These are phyloP conservation scores for Pomatorhinus ruficollis DNA, from an alignment of 2,113 vertebrate genomes.

Conservation along the genomic window DNA sequence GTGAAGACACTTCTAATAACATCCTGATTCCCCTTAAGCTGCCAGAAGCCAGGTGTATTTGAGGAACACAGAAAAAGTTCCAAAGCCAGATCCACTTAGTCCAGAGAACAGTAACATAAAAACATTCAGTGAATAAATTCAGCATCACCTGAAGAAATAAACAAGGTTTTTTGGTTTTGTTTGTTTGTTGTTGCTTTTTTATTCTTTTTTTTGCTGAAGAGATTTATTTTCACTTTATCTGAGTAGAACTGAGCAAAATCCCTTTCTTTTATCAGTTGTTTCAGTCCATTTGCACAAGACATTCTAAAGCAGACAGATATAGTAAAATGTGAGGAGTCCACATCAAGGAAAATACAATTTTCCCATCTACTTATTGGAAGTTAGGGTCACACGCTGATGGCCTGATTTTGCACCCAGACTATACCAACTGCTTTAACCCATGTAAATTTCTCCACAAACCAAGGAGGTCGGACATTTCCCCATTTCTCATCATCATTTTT, in stretches of 20 bases:
- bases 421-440: background rate
- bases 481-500: accelerated
- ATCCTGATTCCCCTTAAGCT: background rate
- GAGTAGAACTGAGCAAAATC: background rate
- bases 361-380: background rate
- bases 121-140: background rate
- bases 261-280: background rate
- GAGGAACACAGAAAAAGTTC: background rate
- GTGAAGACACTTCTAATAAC: background rate
- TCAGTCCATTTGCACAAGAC: background rate
- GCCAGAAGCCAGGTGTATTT: background rate
- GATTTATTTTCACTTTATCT: background rate
- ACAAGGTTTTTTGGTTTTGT: too few species aligned
- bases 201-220: too few species aligned
- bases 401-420: background rate
- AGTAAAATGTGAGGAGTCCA: background rate
- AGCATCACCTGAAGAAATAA: background rate
- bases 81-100: background rate
- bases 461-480: background rate
- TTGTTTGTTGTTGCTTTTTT: too few species aligned
- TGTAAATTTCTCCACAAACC: background rate
- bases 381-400: background rate
- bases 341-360: background rate
- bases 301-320: background rate
- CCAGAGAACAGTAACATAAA: background rate